Percentiles rank a stretch among this genome's conserved stretches.
Evolutionary conservation across 2,888 invertebrate genomes (phyloP).

Genomic region (Chloroclysta siterata): DNA sequence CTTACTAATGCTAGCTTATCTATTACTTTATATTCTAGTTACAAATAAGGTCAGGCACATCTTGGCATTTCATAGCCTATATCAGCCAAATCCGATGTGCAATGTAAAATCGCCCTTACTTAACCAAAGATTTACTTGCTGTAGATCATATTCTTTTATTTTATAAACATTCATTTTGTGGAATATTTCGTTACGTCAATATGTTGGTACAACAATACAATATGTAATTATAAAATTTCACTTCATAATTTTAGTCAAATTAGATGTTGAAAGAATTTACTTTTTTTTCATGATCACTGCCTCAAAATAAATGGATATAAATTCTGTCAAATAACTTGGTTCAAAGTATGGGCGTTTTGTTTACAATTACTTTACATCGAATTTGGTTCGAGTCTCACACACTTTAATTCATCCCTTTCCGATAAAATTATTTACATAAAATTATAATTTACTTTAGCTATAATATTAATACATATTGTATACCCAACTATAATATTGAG

Average conservation of each 20-base stretch:
- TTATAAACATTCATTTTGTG: too few species aligned
- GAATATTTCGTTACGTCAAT: too few species aligned
- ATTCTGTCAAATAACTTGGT: background rate
- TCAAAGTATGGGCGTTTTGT: background rate
- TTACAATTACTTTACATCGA: background rate
- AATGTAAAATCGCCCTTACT: too few species aligned
- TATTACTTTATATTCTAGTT: conserved; percentile 8
- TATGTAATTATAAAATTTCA: too few species aligned
- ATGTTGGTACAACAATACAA: too few species aligned
- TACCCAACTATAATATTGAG: conserved; percentile 32
- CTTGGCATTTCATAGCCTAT: conserved; percentile 59
- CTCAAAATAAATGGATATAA: background rate
- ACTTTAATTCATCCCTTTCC: conserved; percentile 34
- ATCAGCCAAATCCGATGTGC: background rate
- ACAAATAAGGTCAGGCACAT: conserved; percentile 65
- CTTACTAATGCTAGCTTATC: background rate
- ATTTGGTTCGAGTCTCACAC: conserved; percentile 30
- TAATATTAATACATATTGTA: conserved; percentile 17
- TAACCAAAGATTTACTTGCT: too few species aligned
- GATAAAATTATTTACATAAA: conserved; percentile 5
- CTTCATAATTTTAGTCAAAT: too few species aligned
- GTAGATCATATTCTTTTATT: too few species aligned
- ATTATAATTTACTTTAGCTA: conserved; percentile 6
- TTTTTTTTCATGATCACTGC: too few species aligned
- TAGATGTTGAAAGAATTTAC: too few species aligned